Percentiles rank a stretch among this genome's conserved stretches.
Conservation (phyloP, 2,797 vertebrate genomes). For the Hypotaenidia philippensis region DNA sequence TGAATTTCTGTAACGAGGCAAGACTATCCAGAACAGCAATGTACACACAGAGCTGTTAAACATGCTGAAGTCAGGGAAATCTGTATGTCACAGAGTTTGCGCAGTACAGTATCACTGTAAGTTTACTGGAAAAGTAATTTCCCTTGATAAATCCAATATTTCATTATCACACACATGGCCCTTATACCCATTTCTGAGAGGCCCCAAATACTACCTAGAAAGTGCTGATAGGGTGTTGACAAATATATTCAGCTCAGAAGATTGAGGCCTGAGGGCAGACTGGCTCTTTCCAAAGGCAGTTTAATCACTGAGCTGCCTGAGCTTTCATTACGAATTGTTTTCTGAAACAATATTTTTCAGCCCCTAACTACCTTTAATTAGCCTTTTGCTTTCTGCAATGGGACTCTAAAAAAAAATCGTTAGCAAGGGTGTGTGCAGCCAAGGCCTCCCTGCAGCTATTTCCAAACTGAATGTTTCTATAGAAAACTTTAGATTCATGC, state of each 20-base stretch:
- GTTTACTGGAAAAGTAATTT: neutral
- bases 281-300: neutral
- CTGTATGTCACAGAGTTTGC: neutral
- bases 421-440: neutral
- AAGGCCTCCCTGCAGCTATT: neutral
- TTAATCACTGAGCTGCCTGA: neutral
- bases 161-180: neutral
- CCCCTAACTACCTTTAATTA: constrained; percentile 41
- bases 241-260: neutral
- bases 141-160: neutral
- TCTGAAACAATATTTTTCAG: constrained; percentile 10
- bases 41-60: neutral
- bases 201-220: neutral
- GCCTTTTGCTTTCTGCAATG: neutral
- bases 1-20: neutral
- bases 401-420: neutral
- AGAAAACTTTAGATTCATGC: neutral
- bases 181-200: neutral
- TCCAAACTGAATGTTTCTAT: neutral
- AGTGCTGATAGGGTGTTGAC: neutral
- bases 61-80: neutral
- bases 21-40: neutral
- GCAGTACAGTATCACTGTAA: neutral
- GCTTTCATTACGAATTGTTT: neutral
- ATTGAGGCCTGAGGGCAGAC: neutral